Conservation (phyloP, 2,113 vertebrate genomes). For the Oophaga pumilio region DNA sequence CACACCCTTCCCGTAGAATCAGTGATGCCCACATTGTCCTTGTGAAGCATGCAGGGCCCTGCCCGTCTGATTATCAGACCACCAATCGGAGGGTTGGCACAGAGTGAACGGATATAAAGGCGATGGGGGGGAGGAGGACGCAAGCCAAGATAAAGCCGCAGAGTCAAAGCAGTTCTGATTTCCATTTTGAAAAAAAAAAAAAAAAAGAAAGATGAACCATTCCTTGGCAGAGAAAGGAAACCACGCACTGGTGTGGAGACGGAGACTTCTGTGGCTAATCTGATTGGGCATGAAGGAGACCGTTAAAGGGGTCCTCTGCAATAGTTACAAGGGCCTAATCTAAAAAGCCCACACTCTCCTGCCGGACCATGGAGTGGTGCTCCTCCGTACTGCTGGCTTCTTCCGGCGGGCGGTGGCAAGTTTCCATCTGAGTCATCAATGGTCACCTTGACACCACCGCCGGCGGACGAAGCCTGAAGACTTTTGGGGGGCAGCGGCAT, state of each 20-base stretch:
- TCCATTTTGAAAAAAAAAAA: background rate
- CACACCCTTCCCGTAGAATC: background rate
- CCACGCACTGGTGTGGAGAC: background rate
- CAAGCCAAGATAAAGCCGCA: background rate
- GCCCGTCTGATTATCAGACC: background rate
- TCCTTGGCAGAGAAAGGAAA: constrained; percentile 15
- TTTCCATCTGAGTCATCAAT: too few relatives aligned
- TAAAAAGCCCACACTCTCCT: too few relatives aligned
- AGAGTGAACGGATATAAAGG: background rate
- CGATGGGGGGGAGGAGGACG: background rate
- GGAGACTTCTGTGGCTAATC: too few relatives aligned
- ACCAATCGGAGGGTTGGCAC: background rate
- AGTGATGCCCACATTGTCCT: background rate
- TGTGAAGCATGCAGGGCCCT: background rate
- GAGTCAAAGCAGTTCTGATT: background rate
- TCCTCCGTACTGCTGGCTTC: too few relatives aligned
- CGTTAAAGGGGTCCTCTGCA: too few relatives aligned
- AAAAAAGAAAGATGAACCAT: background rate
- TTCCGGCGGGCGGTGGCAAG: too few relatives aligned
- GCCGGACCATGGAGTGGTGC: too few relatives aligned
- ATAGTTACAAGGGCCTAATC: too few relatives aligned
- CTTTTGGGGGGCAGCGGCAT: too few relatives aligned
- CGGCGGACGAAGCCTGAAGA: too few relatives aligned
- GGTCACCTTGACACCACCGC: too few relatives aligned
- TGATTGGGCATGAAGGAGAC: too few relatives aligned